Evolutionary conservation across 92 coral and sea anemone species (phyloP), one percentile per base, ranked within the genome.

Genomic region (Blastomussa wellsi): DNA sequence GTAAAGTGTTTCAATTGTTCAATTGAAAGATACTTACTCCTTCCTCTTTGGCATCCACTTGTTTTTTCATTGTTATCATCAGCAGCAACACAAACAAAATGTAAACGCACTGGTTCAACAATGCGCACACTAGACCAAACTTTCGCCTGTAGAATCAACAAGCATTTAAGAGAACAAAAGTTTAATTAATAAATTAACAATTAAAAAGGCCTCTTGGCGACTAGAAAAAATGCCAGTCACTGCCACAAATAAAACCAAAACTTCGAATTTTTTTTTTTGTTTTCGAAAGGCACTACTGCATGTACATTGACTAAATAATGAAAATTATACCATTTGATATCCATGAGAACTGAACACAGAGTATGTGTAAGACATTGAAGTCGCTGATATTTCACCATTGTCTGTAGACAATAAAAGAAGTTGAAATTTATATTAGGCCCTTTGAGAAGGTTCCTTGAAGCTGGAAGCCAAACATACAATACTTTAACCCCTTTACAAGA

Each of bases 361-460:
- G 98, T 95, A 72, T 94, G 98, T 6, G 92, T 94, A 35, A 94
- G 82, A 72, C 98, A 94, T 74, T 90, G 92, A 51, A 94, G 88
- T 29, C 95, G 89, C 79, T 94, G 92, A 87, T 92, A 94, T 83
- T 94, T 94, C 33, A 94, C 98, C 98, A 94, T 94, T 35, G 98
- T 94, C 98, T 94, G 76, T 7, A 77, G 10, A 67, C 48, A 51
- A 35, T n/a, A 49, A 12, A 51, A 52, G 19, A 35, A 12, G 41
- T 1, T 71, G 9, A 26, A 62, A 10, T 62, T 28, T 0, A 2
- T 24, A n/a, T 1, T n/a, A 15, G 19, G 8, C 9, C 10, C 65
- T 60, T 60, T 60, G 31, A 60, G 67, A 7, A n/a, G 67, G 31
- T n/a, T 22, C 0, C 0, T n/a, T 37, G 24, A 36, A 36, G 32